phyloP scores from a whole-genome alignment of 2,113 vertebrate genomes.

The Gymnorhina tibicen region DNA sequence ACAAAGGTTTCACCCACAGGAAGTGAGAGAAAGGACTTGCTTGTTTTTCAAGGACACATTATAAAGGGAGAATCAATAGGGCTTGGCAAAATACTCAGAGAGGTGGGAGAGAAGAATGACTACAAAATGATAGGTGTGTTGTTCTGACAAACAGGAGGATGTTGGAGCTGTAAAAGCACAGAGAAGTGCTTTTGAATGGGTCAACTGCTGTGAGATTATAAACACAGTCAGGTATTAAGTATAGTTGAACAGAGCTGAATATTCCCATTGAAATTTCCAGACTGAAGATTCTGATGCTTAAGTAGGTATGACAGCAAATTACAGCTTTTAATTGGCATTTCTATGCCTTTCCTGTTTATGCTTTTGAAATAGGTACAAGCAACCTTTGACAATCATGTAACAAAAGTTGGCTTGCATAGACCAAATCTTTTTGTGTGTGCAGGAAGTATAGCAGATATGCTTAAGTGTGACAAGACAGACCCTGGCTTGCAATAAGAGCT shows the following conservation, averaged over 20 bases:
- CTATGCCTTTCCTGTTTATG: not conserved
- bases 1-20: not conserved
- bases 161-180: not conserved
- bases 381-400: not conserved
- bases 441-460: not conserved
- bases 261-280: not conserved
- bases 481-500: not conserved
- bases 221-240: not conserved
- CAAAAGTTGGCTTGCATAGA: not conserved
- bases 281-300: not conserved
- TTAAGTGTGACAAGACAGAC: not conserved
- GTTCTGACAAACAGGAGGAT: not conserved
- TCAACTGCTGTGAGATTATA: not conserved
- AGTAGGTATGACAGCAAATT: not conserved
- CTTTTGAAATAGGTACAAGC: not conserved
- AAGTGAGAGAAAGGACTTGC: not conserved
- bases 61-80: not conserved
- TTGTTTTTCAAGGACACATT: not conserved
- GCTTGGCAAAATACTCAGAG: not conserved
- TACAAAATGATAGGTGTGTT: not conserved
- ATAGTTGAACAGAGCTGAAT: not conserved
- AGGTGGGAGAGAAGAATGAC: slow-evolving; percentile 2
- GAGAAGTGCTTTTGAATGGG: not conserved
- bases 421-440: not conserved
- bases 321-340: not conserved